These are phyloP conservation scores for Drosophila persimilis DNA, from an alignment of 1,140 invertebrate species.

Conservation along the genomic window DNA sequence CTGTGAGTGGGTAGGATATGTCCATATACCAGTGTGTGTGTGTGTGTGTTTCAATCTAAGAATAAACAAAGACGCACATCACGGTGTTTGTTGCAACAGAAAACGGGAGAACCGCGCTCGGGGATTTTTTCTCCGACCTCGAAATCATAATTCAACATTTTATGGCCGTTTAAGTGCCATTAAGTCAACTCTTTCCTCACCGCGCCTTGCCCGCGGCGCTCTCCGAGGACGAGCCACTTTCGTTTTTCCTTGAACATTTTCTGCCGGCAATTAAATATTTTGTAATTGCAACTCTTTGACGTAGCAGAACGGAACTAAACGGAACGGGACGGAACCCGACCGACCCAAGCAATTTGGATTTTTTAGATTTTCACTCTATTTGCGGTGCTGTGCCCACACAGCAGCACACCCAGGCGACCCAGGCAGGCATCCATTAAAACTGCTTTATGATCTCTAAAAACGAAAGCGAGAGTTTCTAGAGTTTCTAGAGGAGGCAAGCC, in stretches of 20 bases:
- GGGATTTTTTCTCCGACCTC: slow-evolving; percentile 56
- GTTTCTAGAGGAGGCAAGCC: slow-evolving; percentile 4
- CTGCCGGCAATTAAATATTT: slow-evolving; percentile 67
- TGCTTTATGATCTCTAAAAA: slow-evolving; percentile 75
- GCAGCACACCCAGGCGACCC: slow-evolving; percentile 10
- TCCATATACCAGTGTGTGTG: slow-evolving; percentile 1
- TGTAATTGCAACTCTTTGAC: slow-evolving; percentile 78
- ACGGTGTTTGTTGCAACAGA: slow-evolving; percentile 22
- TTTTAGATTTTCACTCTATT: slow-evolving; percentile 79
- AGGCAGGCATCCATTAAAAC: slow-evolving; percentile 59
- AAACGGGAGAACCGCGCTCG: slow-evolving; percentile 31
- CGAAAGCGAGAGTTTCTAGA: slow-evolving; percentile 70
- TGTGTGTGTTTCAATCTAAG: slow-evolving; percentile 1
- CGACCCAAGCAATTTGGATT: slow-evolving; percentile 41
- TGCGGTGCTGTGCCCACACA: slow-evolving; percentile 52
- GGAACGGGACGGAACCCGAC: not conserved
- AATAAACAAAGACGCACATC: slow-evolving; percentile 32
- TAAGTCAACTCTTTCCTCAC: slow-evolving; percentile 64
- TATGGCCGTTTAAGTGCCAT: slow-evolving; percentile 69
- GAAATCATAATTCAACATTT: slow-evolving; percentile 73
- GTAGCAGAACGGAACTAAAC: slow-evolving; percentile 33
- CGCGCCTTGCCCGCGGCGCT: slow-evolving; percentile 14
- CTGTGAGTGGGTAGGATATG: slow-evolving; percentile 45
- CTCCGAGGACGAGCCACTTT: slow-evolving; percentile 50
- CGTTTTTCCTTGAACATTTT: slow-evolving; percentile 70